These are phyloP conservation scores for Reinhardtius hippoglossoides DNA, from an alignment of 2,113 vertebrate species.

Conservation along the genomic window DNA sequence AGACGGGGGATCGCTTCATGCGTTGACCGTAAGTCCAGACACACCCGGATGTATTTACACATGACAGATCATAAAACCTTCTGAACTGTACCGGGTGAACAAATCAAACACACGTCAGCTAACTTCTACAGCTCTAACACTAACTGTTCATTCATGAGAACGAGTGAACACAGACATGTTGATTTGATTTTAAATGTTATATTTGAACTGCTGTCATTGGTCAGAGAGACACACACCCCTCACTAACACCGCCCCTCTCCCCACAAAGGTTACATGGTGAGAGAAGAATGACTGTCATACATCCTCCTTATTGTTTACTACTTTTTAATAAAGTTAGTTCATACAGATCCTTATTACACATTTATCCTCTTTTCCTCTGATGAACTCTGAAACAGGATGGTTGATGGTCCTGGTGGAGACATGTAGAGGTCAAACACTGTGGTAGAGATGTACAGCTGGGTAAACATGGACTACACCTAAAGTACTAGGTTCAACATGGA, in stretches of 20 bases:
- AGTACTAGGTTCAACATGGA: no score
- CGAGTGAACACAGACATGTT: no score
- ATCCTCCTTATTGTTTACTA: no score
- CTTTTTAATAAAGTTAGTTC: no score
- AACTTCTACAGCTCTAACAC: fast-evolving
- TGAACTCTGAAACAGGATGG: no score
- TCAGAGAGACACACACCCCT: conserved; percentile 42
- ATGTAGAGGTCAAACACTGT: no score
- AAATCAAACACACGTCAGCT: neutral
- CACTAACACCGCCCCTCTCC: conserved; percentile 18
- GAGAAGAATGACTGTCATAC: no score
- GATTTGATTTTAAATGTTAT: neutral
- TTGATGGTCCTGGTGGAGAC: no score
- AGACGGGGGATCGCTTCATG: conserved; percentile 78
- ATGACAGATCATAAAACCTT: neutral
- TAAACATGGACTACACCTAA: no score
- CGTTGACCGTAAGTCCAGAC: conserved; percentile 81
- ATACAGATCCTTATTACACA: no score
- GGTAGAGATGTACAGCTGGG: no score
- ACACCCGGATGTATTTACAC: neutral
- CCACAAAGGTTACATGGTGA: neutral
- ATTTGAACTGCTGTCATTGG: conserved; percentile 26
- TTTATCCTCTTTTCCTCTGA: no score
- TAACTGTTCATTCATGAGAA: neutral
- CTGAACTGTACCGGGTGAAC: neutral